Evolutionary conservation across 2,113 vertebrate species (phyloP), one percentile per base, ranked within the genome.

Genomic region (Pseudorhombus dupliciocellatus): DNA sequence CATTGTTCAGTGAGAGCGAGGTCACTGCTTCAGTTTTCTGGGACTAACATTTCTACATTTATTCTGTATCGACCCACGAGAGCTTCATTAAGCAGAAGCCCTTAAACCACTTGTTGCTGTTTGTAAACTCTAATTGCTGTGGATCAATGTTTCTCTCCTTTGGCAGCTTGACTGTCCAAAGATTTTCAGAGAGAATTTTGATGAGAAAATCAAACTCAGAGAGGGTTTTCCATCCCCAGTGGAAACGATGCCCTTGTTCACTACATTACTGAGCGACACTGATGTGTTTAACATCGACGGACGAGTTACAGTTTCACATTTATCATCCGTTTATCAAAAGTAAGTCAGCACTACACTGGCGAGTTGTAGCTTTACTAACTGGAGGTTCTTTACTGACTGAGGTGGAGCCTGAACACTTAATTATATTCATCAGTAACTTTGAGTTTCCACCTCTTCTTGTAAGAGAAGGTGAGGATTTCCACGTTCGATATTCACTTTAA

Each of bases 401-500:
- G 24, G 1, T 26, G 24, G 14, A 16, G 2, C 24, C 14, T 54
- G 26, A 56, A 7, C 30, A 2, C 25, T 10, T 56, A 51, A 7
- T 22, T 4, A 51, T 4, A 22, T 10, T 10, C 48, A 51, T 51
- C n/a, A 48, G 16, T 48, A 20, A 48, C 16, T 48, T n/a, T 20
- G 46, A 48, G 46, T 8, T 48, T 48, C 9, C 16, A 48, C 21
- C 21, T 22, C n/a, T 3, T n/a, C 5, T 16, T 50, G 46, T 50
- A 50, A 21, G 24, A 22, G 18, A 48, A 48, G 6, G 2, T 50
- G 16, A 7, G 24, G 28, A 48, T 11, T 46, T 50, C 18, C 18
- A 63, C 11, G 58, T 48, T 66, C 20, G 14, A 44, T 53, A 46
- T 18, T 31, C 15, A 61, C 54, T 67, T 34, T 24, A 34, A 61